A percentile compares a stretch with the other conserved stretches of the same genome.
Conservation (phyloP, 2,113 vertebrate species). For the Riparia riparia region DNA sequence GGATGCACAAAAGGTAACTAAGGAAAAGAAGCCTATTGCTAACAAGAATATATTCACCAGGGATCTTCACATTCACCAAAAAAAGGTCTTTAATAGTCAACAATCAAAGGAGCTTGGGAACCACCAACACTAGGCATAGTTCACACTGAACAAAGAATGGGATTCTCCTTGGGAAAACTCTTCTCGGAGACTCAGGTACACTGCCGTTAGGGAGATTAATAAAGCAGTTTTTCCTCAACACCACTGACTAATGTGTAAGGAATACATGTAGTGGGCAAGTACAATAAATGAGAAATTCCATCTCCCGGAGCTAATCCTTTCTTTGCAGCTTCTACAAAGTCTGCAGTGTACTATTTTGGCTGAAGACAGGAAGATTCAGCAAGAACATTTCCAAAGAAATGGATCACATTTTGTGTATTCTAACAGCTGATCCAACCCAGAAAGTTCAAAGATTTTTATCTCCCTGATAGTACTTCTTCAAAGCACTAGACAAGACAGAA, state of each 20-base stretch:
- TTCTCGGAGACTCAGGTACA: not conserved
- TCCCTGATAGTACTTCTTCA: slow-evolving; percentile 1
- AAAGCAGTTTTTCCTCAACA: not conserved
- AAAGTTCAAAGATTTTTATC: slow-evolving; percentile 8
- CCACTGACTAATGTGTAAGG: not conserved
- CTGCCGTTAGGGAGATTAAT: not conserved
- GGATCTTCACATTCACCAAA: not conserved
- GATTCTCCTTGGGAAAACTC: not conserved
- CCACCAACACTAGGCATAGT: not conserved
- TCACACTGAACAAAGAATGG: not conserved
- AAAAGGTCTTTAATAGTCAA: not conserved
- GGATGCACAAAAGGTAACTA: not conserved
- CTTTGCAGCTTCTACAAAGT: not conserved
- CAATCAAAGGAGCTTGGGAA: not conserved
- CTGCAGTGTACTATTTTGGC: not conserved
- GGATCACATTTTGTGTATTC: not conserved
- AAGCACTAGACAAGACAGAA: not conserved
- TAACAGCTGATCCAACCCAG: not conserved
- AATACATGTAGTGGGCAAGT: not conserved
- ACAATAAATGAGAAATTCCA: not conserved
- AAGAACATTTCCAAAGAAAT: not conserved
- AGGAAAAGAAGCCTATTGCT: not conserved
- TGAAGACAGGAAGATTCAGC: not conserved
- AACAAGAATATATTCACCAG: not conserved
- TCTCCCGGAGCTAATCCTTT: not conserved